Percentiles rank a stretch among this genome's conserved stretches.
Conservation (phyloP, 2,113 vertebrate species). For the Hypocryptadius cinnamomeus region DNA sequence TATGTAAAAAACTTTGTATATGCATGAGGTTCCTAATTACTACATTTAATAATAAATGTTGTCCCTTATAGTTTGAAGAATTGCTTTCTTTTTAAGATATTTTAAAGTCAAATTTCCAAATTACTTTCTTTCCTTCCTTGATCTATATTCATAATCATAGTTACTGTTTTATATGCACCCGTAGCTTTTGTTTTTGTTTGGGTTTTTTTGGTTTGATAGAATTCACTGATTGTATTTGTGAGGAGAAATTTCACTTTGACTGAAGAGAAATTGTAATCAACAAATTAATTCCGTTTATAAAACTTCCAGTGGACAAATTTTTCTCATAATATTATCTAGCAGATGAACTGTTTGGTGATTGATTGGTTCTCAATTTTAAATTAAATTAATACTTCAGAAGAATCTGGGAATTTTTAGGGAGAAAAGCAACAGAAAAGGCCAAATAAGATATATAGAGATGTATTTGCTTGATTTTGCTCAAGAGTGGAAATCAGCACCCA, state of each 20-base stretch:
- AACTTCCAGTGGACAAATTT: not conserved
- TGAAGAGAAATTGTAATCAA: not conserved
- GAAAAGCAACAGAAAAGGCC: not conserved
- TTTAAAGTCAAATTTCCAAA: not conserved
- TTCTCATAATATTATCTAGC: not conserved
- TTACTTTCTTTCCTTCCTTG: not conserved
- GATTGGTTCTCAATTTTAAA: not conserved
- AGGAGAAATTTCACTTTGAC: not conserved
- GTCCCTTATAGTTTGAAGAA: not conserved
- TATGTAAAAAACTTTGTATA: not conserved
- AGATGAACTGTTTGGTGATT: not conserved
- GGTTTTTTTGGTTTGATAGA: not conserved
- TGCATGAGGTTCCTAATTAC: not conserved
- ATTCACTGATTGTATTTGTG: not conserved
- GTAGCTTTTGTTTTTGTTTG: fast-evolving
- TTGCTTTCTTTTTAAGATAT: not conserved
- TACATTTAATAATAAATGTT: not conserved
- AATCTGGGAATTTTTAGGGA: fast-evolving
- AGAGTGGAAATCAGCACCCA: not conserved
- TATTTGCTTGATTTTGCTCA: not conserved
- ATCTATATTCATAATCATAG: not conserved
- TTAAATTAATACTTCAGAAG: not conserved
- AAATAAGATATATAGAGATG: not conserved
- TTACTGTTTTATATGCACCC: not conserved
- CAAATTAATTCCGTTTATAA: not conserved